Evolutionary conservation across 2,888 invertebrate species (phyloP), one percentile per base, ranked within the genome.

Genomic region (Psococerastis gibbosa): DNA sequence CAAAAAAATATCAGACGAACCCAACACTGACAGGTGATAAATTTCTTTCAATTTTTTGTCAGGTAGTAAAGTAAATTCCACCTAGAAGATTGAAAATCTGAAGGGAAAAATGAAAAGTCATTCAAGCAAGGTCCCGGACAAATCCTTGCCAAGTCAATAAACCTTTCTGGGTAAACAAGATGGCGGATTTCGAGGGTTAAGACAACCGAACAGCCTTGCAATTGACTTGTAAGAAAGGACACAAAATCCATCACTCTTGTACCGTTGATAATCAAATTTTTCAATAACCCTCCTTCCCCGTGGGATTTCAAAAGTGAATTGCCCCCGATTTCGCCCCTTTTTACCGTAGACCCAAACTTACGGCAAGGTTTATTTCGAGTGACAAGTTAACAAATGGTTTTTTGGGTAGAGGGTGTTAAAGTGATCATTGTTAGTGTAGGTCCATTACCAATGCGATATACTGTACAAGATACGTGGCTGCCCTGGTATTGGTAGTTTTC

Each of bases 221-320:
- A 27, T 27, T 27, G 27, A 11, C 8, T 27, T 27, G 8, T 27
- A 11, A 9, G 27, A 27, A 11, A 11, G 27, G 27, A 6, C 27
- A 18, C n/a, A 22, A 11, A 38, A 38, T 38, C 38, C 38, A 38
- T 38, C 38, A 38, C 17, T 18, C 33, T n/a, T n/a, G 38, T 38
- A 20, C 17, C 17, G 38, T 13, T 18, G 38, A 38, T 38, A 38
- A 38, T 38, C 38, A 38, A 38, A 38, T 38, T 38, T 22, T 38
- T 38, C 38, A 38, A 38, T 38, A 38, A 38, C 17, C 20, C 22
- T 20, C 20, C 38, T 9, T 38, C 38, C 13, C 38, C 22, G 5
- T 16, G 38, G 38, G 38, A 38, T 38, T 38, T 38, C 18, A 17
- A 4, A 38, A 38, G 38, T 38, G 38, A 38, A 38, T 38, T 18